Conservation (phyloP, 2,797 vertebrate genomes). For the Lithobates pipiens region DNA sequence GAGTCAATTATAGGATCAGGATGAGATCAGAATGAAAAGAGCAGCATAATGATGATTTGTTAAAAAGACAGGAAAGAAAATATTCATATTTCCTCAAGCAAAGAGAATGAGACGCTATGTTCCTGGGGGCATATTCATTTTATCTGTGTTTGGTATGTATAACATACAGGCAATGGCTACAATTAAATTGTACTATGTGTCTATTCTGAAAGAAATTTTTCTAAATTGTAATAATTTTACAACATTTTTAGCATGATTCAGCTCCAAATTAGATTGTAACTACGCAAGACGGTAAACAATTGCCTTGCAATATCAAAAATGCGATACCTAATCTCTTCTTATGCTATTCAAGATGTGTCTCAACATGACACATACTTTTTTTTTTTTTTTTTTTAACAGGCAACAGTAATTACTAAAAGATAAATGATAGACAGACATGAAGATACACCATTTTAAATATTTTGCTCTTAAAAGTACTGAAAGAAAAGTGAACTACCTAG, state of each 20-base stretch:
- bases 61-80: conserved; percentile 47
- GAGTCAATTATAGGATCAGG: conserved; percentile 59
- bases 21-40: conserved; percentile 33
- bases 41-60: conserved; percentile 46
- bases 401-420: too few species aligned
- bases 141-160: conserved; percentile 17
- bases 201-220: background rate
- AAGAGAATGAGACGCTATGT: conserved; percentile 6
- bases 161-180: conserved; percentile 14
- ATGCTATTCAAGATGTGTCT: too few species aligned
- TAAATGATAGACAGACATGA: too few species aligned
- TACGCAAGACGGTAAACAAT: background rate
- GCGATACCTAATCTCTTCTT: background rate
- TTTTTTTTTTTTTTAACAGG: too few species aligned
- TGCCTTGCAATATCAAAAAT: background rate
- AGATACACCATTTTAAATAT: background rate
- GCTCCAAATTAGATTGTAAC: background rate
- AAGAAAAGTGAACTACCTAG: background rate
- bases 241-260: background rate
- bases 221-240: background rate
- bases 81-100: conserved; percentile 47
- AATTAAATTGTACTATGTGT: background rate
- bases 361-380: too few species aligned
- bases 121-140: conserved; percentile 24
- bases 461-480: background rate